A percentile compares a stretch with the other conserved stretches of the same genome.
Conservation (phyloP, 2,888 invertebrate genomes). For the Melanotus villosus region DNA sequence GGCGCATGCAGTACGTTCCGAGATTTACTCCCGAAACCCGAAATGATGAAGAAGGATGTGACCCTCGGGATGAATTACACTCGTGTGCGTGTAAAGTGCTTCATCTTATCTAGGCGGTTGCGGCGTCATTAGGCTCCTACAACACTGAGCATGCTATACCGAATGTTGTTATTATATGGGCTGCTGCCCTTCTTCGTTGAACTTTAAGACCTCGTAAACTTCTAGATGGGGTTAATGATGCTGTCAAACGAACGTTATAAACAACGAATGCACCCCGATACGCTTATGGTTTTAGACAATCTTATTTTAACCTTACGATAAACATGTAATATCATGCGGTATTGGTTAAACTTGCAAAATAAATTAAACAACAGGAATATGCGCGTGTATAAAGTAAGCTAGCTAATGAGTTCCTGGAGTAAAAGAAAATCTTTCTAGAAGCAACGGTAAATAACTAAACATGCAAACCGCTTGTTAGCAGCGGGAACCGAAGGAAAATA, state of each 20-base stretch:
- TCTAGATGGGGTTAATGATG: slow-evolving; percentile 40
- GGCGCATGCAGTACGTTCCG: slow-evolving; percentile 6
- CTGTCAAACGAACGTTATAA: slow-evolving; percentile 41
- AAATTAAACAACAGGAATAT: too few species aligned
- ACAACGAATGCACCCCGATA: slow-evolving; percentile 20
- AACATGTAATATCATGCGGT: background rate
- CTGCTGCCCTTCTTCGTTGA: slow-evolving; percentile 35
- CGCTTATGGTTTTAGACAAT: background rate
- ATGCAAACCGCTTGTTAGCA: too few species aligned
- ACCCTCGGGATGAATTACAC: slow-evolving; percentile 34
- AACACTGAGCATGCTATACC: slow-evolving; percentile 39
- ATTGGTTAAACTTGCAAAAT: too few species aligned
- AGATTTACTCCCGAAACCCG: slow-evolving; percentile 26
- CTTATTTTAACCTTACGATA: background rate
- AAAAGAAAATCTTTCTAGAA: too few species aligned
- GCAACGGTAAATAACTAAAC: too few species aligned
- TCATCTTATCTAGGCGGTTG: slow-evolving; percentile 40
- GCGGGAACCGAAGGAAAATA: too few species aligned
- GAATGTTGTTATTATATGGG: slow-evolving; percentile 40
- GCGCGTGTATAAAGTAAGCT: too few species aligned
- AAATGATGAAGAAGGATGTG: slow-evolving; percentile 38
- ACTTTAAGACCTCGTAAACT: slow-evolving; percentile 46
- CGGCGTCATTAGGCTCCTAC: slow-evolving; percentile 36
- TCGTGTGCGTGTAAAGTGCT: slow-evolving; percentile 39
- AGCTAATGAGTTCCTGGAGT: too few species aligned